Percentiles rank a stretch among this genome's conserved stretches.
Evolutionary conservation across 92 coral and sea anemone genomes (phyloP).

Genomic region (Epizoanthus stellaris): DNA sequence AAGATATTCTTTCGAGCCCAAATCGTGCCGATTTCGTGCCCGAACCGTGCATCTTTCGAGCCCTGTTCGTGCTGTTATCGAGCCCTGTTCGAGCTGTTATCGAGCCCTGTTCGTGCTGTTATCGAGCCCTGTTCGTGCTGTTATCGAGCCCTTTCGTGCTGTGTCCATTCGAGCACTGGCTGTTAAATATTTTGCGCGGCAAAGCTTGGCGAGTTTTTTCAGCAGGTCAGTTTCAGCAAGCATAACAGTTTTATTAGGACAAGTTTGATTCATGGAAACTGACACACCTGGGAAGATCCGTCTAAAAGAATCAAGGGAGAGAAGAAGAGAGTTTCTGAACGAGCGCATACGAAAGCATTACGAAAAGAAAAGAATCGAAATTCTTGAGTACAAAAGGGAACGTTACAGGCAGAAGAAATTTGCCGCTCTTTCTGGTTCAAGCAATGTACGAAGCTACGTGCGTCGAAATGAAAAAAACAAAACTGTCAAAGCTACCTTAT

Average conservation of each 20-base stretch:
- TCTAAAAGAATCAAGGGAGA: conserved; percentile 33
- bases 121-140: conserved; percentile 34
- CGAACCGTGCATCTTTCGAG: conserved; percentile 18
- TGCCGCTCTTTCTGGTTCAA: too few relatives aligned
- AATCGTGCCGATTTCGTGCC: conserved; percentile 20
- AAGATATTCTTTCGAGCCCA: conserved; percentile 9
- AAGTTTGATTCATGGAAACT: conserved; percentile 34
- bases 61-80: conserved; percentile 20
- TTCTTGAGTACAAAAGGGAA: too few relatives aligned
- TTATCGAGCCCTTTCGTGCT: conserved; percentile 12
- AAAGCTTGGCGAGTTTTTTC: conserved; percentile 25
- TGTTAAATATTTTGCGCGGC: conserved; percentile 29
- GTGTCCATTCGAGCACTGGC: conserved; percentile 21
- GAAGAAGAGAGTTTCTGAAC: conserved; percentile 33
- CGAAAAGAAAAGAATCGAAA: too few relatives aligned
- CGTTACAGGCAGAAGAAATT: too few relatives aligned
- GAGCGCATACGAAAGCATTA: too few relatives aligned
- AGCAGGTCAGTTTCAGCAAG: conserved; percentile 33
- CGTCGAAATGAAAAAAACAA: too few relatives aligned
- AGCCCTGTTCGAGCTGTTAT: conserved; percentile 4
- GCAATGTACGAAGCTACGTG: too few relatives aligned
- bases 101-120: conserved; percentile 12
- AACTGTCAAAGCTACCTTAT: too few relatives aligned
- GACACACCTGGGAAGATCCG: conserved; percentile 33
- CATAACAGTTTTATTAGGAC: too few relatives aligned